Evolutionary conservation across 1,140 invertebrate species (phyloP), one percentile per base, ranked within the genome.

Genomic region (Tetramorium parvispinum): DNA sequence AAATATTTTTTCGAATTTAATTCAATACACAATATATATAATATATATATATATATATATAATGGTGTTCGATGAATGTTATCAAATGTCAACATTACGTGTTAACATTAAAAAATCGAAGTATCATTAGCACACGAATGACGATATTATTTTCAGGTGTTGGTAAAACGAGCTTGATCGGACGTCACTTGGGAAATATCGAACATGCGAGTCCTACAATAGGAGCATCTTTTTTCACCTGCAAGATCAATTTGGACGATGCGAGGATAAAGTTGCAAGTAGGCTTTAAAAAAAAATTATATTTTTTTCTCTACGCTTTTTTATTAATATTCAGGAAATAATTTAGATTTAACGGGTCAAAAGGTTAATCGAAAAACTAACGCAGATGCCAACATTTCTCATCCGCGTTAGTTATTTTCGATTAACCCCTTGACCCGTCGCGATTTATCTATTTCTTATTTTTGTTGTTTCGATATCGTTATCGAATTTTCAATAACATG

Each of bases 221-320:
- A 91, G 98, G 98, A 2, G 98, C 98, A 49, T 98, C 98, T 3
- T 98, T 98, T 95, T 98, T 98, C 92, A 98, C 97, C 6, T 98
- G 97, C 93, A 98, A 97, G 93, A 96, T 98, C 88, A 97, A 97
- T 76, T 87, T 97, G 46, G 96, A 96, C 5, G 96, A 97, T 86
- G 96, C 96, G 85, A 96, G 95, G 93, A 96, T 98, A 10, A 97
- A 97, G 95, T 93, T 98, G 88, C 97, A 98, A 96, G 97, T 98
- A 95, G 92, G 90, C 92, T 73, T 21, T 32, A 2, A 57, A 37
- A 53, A 46, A 37, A 32, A 66, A 13, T 73, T 18, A 13, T 24
- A 53, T 53, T 43, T n/a, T n/a, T n/a, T n/a, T 66, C 4, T 37
- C n/a, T 46, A 21, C 2, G 0, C n/a, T 21, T 59, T 32, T 32